A percentile compares a stretch with the other conserved stretches of the same genome.
phyloP scores from a whole-genome alignment of 1,140 invertebrate species.

The Heterodera schachtii region DNA sequence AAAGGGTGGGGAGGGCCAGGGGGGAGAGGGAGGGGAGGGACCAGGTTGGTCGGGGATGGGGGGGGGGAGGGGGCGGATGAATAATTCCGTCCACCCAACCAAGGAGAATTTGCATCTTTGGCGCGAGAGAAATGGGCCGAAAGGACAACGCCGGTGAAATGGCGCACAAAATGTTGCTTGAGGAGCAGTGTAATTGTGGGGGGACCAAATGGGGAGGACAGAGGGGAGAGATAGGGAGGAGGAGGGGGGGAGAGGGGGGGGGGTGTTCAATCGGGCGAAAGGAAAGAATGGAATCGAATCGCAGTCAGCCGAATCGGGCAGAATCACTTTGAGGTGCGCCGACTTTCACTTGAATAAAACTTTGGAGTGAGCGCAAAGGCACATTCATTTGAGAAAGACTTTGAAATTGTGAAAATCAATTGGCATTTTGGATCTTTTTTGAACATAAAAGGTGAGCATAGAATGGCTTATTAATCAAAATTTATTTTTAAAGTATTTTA shows the following conservation, averaged over 20 bases:
- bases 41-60: background rate
- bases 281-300: background rate
- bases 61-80: background rate
- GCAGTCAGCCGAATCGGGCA: background rate
- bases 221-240: background rate
- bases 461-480: too few relatives aligned
- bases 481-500: too few relatives aligned
- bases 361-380: background rate
- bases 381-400: background rate
- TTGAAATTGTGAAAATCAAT: background rate
- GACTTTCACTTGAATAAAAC: background rate
- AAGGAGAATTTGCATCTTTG: slow-evolving; percentile 15
- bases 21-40: background rate
- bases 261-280: slow-evolving; percentile 13
- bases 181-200: background rate
- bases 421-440: too few relatives aligned
- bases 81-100: slow-evolving; percentile 10
- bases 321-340: background rate
- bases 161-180: slow-evolving; percentile 1
- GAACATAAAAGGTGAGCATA: too few relatives aligned
- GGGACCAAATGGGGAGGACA: background rate
- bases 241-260: background rate
- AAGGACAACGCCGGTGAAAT: background rate
- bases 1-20: background rate
- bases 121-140: slow-evolving; percentile 16